phyloP scores from a whole-genome alignment of 2,888 invertebrate species.

The Thecophora atra region DNA sequence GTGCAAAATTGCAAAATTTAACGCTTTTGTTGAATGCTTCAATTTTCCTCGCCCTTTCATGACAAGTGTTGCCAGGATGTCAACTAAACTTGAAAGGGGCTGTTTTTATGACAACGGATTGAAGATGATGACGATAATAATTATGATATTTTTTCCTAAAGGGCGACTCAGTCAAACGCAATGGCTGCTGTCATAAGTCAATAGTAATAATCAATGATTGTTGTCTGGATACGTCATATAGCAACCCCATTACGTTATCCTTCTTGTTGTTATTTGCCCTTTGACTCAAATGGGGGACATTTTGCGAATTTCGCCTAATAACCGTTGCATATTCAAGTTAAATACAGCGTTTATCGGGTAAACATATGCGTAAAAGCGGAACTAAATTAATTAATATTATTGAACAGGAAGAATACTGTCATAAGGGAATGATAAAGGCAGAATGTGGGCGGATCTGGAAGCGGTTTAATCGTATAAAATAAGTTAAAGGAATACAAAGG shows the following conservation, averaged over 20 bases:
- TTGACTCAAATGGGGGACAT: too few relatives aligned
- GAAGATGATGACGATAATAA: too few relatives aligned
- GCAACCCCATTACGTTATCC: too few relatives aligned
- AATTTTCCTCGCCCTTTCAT: not conserved
- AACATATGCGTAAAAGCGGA: constrained; percentile 15
- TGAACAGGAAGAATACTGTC: not conserved
- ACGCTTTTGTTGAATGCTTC: not conserved
- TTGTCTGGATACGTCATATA: constrained; percentile 22
- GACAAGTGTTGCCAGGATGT: not conserved
- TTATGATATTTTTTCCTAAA: too few relatives aligned
- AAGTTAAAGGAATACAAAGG: too few relatives aligned
- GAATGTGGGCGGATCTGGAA: not conserved
- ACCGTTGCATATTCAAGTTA: not conserved
- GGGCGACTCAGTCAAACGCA: too few relatives aligned
- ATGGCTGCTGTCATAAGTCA: constrained; percentile 45
- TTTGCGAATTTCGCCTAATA: not conserved
- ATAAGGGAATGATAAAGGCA: not conserved
- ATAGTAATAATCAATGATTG: constrained; percentile 45
- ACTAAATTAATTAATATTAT: constrained; percentile 6
- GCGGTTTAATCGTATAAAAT: too few relatives aligned
- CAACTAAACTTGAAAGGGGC: not conserved
- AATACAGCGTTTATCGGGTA: constrained; percentile 18
- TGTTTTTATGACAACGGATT: not conserved
- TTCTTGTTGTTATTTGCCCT: too few relatives aligned
- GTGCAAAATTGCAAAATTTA: constrained; percentile 34